These are phyloP conservation scores for Circaetus cinerascens DNA, from an alignment of 2,113 vertebrate genomes.

Conservation along the genomic window DNA sequence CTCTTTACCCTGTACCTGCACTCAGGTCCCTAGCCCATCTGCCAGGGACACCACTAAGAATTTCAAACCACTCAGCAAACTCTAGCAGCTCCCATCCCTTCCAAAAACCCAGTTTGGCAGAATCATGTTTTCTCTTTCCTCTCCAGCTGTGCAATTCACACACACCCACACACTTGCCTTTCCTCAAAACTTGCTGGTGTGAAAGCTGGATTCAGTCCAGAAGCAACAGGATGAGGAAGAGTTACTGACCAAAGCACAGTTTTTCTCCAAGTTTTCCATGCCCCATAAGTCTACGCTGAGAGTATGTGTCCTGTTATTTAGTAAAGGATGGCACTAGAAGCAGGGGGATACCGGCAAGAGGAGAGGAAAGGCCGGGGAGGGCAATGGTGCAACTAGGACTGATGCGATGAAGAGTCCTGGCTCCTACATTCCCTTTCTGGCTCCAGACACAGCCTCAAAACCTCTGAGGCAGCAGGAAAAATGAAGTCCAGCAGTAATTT, in stretches of 20 bases:
- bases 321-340: not conserved
- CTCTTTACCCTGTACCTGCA: not conserved
- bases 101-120: not conserved
- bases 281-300: accelerated
- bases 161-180: not conserved
- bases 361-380: not conserved
- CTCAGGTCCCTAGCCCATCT: not conserved
- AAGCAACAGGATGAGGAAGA: not conserved
- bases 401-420: not conserved
- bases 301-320: not conserved
- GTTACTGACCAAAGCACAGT: not conserved
- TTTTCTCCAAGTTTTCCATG: not conserved
- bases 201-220: not conserved
- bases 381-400: not conserved
- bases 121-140: not conserved
- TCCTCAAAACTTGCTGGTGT: not conserved
- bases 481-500: not conserved
- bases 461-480: not conserved
- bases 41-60: not conserved
- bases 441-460: not conserved
- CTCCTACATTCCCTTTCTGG: not conserved
- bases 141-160: not conserved
- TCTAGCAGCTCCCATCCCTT: not conserved
- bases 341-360: not conserved
- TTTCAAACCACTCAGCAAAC: not conserved